Evolutionary conservation across 2,797 vertebrate species (phyloP), one percentile per base, ranked within the genome.

Genomic region (Alcedo quadribrachys): DNA sequence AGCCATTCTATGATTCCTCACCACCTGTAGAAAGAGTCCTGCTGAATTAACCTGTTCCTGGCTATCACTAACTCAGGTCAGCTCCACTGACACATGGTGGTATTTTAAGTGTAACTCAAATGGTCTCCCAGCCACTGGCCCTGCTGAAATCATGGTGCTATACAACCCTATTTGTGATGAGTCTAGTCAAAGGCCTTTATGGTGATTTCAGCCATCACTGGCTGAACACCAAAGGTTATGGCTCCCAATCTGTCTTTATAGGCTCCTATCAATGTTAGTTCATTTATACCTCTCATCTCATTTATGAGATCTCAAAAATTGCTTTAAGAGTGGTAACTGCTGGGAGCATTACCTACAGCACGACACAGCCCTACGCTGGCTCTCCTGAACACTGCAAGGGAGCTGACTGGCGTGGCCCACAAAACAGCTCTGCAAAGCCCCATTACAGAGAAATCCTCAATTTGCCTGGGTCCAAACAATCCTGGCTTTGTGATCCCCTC

Each of bases 21-120:
- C 4, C 16, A 3, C 7, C 48, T 74, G 33, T 2, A 81, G 24
- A 48, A 86, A 86, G 20, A 87, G 20, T 14, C 22, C 51, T 40
- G 17, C 55, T 48, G 27, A 69, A 15, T 61, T 75, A 90, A 86
- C 22, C 33, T 62, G 15, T 8, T 74, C 42, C 58, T 63, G 70
- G 25, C 40, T 42, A 33, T 33, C 0, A 0, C 15, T n/a, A 79
- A 65, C 0, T 0, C 2, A 71, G 28, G 32, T 50, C 66, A 65
- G 27, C 37, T 62, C 42, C 45, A 42, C 16, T 19, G 2, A 37
- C 9, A 18, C 33, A 54, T 2, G 7, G 30, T 3, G 19, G 40
- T 11, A 18, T 46, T 71, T 12, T n/a, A 76, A 42, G 27, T 11
- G 20, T 17, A 67, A 77, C 61, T 73, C 55, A 45, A 68, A 33